Conservation (phyloP, 2,888 invertebrate species). For the Pseudococcus longispinus region DNA sequence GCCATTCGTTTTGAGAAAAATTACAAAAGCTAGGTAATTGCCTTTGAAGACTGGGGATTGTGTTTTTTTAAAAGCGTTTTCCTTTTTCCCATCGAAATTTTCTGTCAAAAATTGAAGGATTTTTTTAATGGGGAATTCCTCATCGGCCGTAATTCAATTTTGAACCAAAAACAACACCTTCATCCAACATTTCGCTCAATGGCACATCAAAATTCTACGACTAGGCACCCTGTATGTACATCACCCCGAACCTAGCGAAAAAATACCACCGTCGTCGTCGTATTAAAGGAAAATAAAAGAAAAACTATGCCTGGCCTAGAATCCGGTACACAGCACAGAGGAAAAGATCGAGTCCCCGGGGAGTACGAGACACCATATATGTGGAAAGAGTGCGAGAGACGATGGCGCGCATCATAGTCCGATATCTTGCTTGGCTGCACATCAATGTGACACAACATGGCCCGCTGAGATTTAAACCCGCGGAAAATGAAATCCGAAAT, state of each 20-base stretch:
- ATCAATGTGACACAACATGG: constrained; percentile 58
- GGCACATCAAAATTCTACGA: too few relatives aligned
- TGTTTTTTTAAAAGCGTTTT: too few relatives aligned
- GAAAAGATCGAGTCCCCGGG: not conserved
- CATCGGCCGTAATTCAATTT: too few relatives aligned
- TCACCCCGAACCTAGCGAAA: not conserved
- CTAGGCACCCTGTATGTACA: not conserved
- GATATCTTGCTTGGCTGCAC: constrained; percentile 55
- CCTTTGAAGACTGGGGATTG: too few relatives aligned
- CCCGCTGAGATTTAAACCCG: constrained; percentile 58
- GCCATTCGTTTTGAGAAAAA: not conserved
- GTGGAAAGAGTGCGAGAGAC: not conserved
- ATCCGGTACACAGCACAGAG: not conserved
- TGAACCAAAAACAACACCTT: too few relatives aligned
- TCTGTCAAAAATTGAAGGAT: too few relatives aligned
- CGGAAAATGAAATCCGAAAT: constrained; percentile 56
- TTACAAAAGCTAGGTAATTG: not conserved
- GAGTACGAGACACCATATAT: constrained; percentile 37
- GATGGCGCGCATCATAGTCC: constrained; percentile 44
- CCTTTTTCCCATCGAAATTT: too few relatives aligned
- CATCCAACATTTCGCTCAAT: too few relatives aligned
- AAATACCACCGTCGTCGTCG: not conserved
- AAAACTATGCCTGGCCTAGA: constrained; percentile 16
- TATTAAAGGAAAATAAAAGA: constrained; percentile 4
- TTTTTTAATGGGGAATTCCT: too few relatives aligned